A percentile compares a stretch with the other conserved stretches of the same genome.
These are phyloP conservation scores for Erannis defoliaria DNA, from an alignment of 2,888 invertebrate genomes.

Conservation along the genomic window DNA sequence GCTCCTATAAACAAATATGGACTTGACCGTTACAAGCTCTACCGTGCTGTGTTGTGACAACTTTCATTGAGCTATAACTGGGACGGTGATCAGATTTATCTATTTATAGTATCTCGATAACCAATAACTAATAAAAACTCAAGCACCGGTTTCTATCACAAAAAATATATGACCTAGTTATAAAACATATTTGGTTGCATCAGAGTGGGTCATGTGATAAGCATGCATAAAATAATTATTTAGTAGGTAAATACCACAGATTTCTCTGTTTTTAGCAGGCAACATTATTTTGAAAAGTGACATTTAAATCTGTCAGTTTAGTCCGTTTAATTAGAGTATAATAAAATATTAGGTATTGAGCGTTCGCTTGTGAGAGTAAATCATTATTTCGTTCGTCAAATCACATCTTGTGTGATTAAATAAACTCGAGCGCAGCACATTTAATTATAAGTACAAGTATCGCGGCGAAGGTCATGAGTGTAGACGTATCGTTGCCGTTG, in stretches of 20 bases:
- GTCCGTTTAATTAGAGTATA: too few relatives aligned
- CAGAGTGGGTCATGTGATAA: conserved; percentile 3
- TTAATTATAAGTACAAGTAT: neutral
- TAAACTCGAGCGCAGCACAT: neutral
- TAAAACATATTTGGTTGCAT: conserved; percentile 30
- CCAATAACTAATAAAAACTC: conserved; percentile 29
- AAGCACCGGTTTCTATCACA: conserved; percentile 44
- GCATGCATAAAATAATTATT: neutral
- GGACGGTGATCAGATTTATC: conserved; percentile 39
- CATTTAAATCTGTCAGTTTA: too few relatives aligned
- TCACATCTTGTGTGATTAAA: neutral
- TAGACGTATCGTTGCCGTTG: conserved; percentile 1
- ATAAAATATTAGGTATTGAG: too few relatives aligned
- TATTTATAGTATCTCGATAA: conserved; percentile 28
- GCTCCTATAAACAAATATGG: conserved; percentile 18
- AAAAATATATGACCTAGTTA: conserved; percentile 45
- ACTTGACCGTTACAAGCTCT: conserved; percentile 48
- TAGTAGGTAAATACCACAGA: neutral
- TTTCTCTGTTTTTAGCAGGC: too few relatives aligned
- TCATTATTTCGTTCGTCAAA: neutral
- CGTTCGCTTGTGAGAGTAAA: neutral
- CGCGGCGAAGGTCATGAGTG: neutral
- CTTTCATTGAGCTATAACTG: conserved; percentile 55
- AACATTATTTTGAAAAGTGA: too few relatives aligned
- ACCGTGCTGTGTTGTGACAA: conserved; percentile 45